phyloP scores from a whole-genome alignment of 53 echinoderm and acorn worm species.

The Crossaster papposus region DNA sequence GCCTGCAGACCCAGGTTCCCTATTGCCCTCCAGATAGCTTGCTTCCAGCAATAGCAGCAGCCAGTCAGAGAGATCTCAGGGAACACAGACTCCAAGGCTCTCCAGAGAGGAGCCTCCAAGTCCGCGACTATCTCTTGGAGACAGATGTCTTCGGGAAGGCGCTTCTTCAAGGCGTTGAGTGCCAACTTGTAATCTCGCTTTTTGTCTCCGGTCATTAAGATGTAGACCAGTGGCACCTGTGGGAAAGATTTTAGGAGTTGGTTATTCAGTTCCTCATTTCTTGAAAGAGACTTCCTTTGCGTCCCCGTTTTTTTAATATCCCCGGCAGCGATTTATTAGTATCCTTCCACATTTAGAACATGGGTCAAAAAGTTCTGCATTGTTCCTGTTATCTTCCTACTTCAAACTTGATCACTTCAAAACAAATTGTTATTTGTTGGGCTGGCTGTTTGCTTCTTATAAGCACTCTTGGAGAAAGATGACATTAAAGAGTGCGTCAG shows the following conservation, averaged over 20 bases:
- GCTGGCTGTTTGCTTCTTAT: no score
- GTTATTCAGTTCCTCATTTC: no score
- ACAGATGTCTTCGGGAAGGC: constrained; percentile 1
- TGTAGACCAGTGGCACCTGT: constrained; percentile 61
- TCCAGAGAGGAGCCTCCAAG: constrained; percentile 64
- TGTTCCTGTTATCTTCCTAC: no score
- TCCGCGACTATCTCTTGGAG: constrained; percentile 39
- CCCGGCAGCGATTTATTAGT: no score
- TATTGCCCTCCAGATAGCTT: constrained; percentile 58
- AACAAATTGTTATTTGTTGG: no score
- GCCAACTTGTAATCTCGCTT: constrained; percentile 58
- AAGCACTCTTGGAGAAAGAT: no score
- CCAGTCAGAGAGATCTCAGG: constrained; percentile 41
- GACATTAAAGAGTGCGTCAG: no score
- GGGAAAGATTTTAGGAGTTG: background rate
- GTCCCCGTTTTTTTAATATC: no score
- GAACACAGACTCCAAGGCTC: constrained; percentile 25
- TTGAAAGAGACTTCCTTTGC: no score
- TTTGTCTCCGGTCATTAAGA: constrained; percentile 42
- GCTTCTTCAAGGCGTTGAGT: constrained; percentile 10
- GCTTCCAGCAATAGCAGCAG: constrained; percentile 62
- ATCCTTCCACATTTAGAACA: no score
- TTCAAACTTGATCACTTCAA: no score
- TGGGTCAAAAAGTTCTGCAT: no score
- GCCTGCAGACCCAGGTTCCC: constrained; percentile 48